Percentiles rank a stretch among this genome's conserved stretches.
These are phyloP conservation scores for Epizoanthus ramosus DNA, from an alignment of 92 coral and sea anemone genomes.

Conservation along the genomic window DNA sequence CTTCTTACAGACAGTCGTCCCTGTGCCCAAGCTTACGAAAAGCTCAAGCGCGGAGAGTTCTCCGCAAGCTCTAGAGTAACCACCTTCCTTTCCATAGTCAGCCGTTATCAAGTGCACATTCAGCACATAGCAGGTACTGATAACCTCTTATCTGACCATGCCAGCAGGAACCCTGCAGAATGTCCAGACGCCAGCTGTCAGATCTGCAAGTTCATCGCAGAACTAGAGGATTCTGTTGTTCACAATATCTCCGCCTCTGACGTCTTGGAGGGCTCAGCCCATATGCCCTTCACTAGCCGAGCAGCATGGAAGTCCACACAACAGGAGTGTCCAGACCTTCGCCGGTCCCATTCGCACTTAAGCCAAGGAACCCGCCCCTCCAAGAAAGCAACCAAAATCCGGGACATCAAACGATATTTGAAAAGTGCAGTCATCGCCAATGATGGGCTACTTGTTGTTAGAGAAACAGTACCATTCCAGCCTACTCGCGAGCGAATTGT, in stretches of 20 bases:
- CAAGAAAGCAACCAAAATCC: slow-evolving; percentile 23
- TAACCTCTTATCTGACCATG: no score
- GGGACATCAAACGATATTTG: not conserved
- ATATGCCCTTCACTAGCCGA: slow-evolving; percentile 30
- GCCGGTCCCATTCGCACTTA: not conserved
- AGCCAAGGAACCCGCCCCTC: slow-evolving; percentile 15
- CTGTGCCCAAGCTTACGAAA: not conserved
- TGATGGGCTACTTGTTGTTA: slow-evolving; percentile 36
- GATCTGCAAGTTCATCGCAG: not conserved
- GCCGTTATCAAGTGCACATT: slow-evolving; percentile 9
- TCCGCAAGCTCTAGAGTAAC: slow-evolving; percentile 41
- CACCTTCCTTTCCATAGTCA: slow-evolving; percentile 48
- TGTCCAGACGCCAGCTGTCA: slow-evolving; percentile 10
- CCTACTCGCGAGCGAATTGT: slow-evolving; percentile 9
- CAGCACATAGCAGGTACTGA: slow-evolving; percentile 20
- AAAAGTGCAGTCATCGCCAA: not conserved
- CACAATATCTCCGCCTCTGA: not conserved
- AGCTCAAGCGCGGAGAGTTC: not conserved
- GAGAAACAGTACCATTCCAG: slow-evolving; percentile 27
- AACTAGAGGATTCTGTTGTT: not conserved
- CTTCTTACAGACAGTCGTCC: slow-evolving; percentile 49
- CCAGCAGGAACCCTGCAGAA: slow-evolving; percentile 21
- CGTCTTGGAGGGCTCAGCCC: not conserved
- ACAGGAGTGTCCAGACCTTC: slow-evolving; percentile 8
- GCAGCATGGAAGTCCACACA: not conserved